Conservation (phyloP, 2,888 invertebrate genomes). For the Hypolimnas misippus region DNA sequence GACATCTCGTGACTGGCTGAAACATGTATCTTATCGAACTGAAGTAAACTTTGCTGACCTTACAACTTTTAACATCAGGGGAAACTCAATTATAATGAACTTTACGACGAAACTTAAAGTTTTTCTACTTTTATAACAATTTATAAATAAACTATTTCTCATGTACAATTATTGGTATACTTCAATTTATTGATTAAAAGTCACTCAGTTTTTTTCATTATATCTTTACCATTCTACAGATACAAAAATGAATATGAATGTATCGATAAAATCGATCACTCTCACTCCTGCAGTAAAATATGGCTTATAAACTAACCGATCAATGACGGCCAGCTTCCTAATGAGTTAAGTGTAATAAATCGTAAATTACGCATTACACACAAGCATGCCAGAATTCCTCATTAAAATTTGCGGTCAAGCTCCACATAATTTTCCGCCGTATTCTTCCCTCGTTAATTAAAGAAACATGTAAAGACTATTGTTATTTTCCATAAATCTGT, state of each 20-base stretch:
- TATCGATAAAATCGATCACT: conserved; percentile 36
- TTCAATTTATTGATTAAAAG: neutral
- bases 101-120: conserved; percentile 11
- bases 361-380: conserved; percentile 46
- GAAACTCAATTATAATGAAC: conserved; percentile 25
- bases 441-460: neutral
- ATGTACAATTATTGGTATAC: neutral
- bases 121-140: neutral
- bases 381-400: conserved; percentile 39
- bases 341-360: conserved; percentile 48
- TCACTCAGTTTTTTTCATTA: too few relatives aligned
- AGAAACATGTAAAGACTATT: neutral
- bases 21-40: conserved; percentile 35
- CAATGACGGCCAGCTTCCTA: conserved; percentile 33
- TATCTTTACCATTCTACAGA: conserved; percentile 28
- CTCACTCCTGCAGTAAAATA: conserved; percentile 13
- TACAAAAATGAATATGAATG: conserved; percentile 38
- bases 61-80: conserved; percentile 29
- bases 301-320: conserved; percentile 25
- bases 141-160: neutral
- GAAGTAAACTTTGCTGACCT: conserved; percentile 38
- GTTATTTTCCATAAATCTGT: conserved; percentile 65
- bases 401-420: neutral
- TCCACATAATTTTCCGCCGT: neutral
- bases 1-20: conserved; percentile 40